phyloP scores from a whole-genome alignment of 2,113 vertebrate genomes.

The Gallinago undulata region DNA sequence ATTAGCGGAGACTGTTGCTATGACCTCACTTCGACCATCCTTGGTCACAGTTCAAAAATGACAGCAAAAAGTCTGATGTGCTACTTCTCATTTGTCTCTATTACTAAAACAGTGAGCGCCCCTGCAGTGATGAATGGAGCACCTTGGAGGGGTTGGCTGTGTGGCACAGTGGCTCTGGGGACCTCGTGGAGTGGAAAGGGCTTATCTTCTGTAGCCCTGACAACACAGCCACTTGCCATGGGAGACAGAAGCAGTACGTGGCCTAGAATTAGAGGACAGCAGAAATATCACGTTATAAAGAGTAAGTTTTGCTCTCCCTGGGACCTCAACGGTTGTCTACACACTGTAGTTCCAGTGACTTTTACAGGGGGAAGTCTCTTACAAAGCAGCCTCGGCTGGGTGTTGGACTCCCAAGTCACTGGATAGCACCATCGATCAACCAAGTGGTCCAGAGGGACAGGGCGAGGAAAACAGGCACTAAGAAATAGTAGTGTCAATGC shows the following conservation, averaged over 20 bases:
- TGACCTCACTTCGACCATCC: not conserved
- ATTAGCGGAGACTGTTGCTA: not conserved
- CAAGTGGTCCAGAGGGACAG: not conserved
- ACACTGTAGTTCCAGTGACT: not conserved
- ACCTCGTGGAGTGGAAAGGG: not conserved
- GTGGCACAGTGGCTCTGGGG: not conserved
- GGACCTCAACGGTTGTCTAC: not conserved
- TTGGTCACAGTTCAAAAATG: not conserved
- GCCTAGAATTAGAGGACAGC: constrained; percentile 17
- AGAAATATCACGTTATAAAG: constrained; percentile 32
- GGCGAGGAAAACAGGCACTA: not conserved
- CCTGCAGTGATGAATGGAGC: not conserved
- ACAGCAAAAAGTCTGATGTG: not conserved
- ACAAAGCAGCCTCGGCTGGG: not conserved
- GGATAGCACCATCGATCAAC: not conserved
- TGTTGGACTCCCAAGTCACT: not conserved
- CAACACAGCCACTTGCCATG: not conserved
- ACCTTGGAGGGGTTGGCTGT: not conserved
- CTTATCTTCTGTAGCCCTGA: not conserved
- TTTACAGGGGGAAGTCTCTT: not conserved
- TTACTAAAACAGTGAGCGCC: not conserved
- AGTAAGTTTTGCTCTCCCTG: not conserved
- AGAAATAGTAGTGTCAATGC: not conserved
- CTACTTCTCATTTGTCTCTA: not conserved
- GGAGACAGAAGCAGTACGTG: not conserved